Evolutionary conservation across 2,888 invertebrate genomes (phyloP).

Genomic region (Heliconius aoede): DNA sequence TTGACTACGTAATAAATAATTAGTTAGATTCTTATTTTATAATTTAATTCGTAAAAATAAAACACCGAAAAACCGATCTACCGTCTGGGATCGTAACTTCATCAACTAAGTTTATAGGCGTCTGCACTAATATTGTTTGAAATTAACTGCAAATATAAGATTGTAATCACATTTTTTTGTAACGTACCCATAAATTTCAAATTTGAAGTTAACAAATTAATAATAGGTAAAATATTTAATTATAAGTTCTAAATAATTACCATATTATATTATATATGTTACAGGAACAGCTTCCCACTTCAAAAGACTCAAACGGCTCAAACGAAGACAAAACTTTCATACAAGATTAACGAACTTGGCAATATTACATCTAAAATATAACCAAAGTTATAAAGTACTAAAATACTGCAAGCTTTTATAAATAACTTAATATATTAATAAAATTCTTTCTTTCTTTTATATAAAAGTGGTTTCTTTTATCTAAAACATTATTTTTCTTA

Average conservation of each 20-base stretch:
- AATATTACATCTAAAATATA: conserved; percentile 1
- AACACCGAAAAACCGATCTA: too few species aligned
- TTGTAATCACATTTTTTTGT: too few species aligned
- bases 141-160: too few species aligned
- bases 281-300: neutral
- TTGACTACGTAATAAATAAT: too few species aligned
- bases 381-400: neutral
- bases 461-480: neutral
- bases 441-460: neutral
- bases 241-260: neutral
- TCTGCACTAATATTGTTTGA: too few species aligned
- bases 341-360: conserved; percentile 4
- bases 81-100: too few species aligned
- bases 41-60: too few species aligned
- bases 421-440: neutral
- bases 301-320: neutral
- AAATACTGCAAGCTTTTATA: neutral
- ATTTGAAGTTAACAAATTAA: too few species aligned
- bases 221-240: too few species aligned
- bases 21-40: too few species aligned
- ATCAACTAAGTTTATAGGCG: too few species aligned
- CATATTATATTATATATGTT: neutral
- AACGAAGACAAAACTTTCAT: neutral
- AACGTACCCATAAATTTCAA: too few species aligned
- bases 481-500: neutral